Base-by-base conservation (phyloP, 2,797 vertebrate genomes). In the Florisuga fusca region DNA sequence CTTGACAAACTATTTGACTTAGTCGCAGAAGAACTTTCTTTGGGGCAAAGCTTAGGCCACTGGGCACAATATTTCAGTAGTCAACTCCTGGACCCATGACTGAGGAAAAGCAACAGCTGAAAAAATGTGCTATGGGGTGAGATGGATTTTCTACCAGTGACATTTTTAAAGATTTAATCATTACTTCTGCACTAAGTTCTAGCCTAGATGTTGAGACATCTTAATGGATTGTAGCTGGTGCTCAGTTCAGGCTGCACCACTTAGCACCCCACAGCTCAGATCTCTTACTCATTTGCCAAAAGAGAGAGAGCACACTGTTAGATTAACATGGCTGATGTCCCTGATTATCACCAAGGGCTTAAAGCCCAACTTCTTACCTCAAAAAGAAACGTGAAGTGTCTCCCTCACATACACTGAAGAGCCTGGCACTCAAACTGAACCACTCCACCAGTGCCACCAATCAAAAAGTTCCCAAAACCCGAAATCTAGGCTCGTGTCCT, bases 1-100 rank as follows among this genome's bases (percentile, higher is more conserved):
- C 87, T 87, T 84, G 38, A 55, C 38, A 84, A 87, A 91, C 25
- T n/a, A 71, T 86, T 90, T 89, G 74, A 91, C 4, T 13, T 77
- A 50, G 78, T 64, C 9, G 0, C 6, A 79, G 82, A 86, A 36
- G 73, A 61, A 78, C 62, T 68, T 73, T 77, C 57, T 74, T 75
- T 55, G 57, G 26, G 81, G 89, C 48, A 48, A 87, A 46, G 34
- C 26, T 76, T 80, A 61, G 55, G 50, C 78, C 68, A 77, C 38
- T 18, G 64, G 50, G 58, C 74, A 87, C 51, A 51, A 12, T 53
- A 74, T 75, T 69, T 25, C 31, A 92, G 61, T 48, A 78, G 36
- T 16, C 79, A 83, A 68, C 33, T 87, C 76, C 38, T 1, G 3
- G 72, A 46, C 55, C 54, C 27, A 2, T 15, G 51, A 59, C 0